Conservation (phyloP, 2,888 invertebrate species). For the Beris morrisii region DNA sequence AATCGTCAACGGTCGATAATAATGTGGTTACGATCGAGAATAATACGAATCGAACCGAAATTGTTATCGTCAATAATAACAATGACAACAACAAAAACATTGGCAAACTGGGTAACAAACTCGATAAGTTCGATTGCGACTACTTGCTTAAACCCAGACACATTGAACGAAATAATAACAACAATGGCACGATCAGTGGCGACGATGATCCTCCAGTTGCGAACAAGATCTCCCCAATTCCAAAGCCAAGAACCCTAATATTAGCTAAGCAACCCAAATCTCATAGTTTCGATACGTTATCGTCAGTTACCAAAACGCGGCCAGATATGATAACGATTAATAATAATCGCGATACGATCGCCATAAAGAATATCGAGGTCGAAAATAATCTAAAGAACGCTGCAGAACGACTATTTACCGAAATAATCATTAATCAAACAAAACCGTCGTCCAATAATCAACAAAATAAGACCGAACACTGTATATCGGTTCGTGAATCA, state of each 20-base stretch:
- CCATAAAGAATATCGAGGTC: slow-evolving; percentile 51
- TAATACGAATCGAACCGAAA: slow-evolving; percentile 35
- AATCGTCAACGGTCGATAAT: slow-evolving; percentile 41
- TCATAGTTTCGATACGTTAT: slow-evolving; percentile 13
- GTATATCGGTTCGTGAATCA: slow-evolving; percentile 31
- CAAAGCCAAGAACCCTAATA: slow-evolving; percentile 37
- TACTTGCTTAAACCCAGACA: not conserved
- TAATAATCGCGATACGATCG: slow-evolving; percentile 42
- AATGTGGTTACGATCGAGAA: slow-evolving; percentile 31
- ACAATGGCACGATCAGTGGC: not conserved
- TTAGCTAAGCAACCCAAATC: slow-evolving; percentile 28
- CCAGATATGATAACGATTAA: not conserved
- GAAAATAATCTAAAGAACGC: slow-evolving; percentile 55
- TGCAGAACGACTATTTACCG: slow-evolving; percentile 54
- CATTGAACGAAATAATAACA: not conserved
- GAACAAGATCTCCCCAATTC: slow-evolving; percentile 34
- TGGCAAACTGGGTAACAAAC: not conserved
- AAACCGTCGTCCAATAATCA: slow-evolving; percentile 1
- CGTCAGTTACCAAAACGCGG: not conserved
- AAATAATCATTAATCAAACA: slow-evolving; percentile 52
- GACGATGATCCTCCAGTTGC: not conserved
- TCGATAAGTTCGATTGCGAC: not conserved
- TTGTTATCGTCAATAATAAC: slow-evolving; percentile 35
- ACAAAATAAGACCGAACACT: slow-evolving; percentile 34
- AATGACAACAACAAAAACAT: not conserved